These are phyloP conservation scores for Aphidoletes aphidimyza DNA, from an alignment of 2,888 invertebrate species.

Conservation along the genomic window DNA sequence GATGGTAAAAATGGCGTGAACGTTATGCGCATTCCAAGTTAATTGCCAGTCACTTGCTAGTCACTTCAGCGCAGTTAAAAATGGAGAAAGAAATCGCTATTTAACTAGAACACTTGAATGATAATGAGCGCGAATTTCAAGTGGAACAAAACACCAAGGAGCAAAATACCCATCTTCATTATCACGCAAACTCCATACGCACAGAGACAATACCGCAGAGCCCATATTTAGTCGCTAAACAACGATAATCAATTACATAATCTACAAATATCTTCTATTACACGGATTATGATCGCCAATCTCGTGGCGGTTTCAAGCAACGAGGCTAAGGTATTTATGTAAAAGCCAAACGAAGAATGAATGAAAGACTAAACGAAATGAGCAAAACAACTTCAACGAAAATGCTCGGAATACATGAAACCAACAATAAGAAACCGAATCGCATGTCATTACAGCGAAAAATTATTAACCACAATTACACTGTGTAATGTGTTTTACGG, in stretches of 20 bases:
- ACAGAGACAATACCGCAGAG: neutral
- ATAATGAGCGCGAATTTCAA: constrained; percentile 17
- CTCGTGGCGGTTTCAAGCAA: neutral
- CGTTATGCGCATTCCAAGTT: neutral
- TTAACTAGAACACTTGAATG: neutral
- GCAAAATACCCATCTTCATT: neutral
- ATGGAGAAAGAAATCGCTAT: neutral
- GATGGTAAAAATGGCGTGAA: neutral
- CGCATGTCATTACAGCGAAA: constrained; percentile 49
- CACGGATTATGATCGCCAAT: constrained; percentile 48
- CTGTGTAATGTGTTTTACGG: constrained; percentile 52
- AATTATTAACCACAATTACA: constrained; percentile 53
- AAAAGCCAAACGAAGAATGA: neutral
- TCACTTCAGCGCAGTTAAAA: neutral
- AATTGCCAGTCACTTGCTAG: constrained; percentile 18
- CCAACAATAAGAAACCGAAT: constrained; percentile 27
- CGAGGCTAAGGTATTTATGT: neutral
- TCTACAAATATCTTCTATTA: constrained; percentile 52
- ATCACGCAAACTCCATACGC: constrained; percentile 10
- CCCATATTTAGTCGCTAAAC: constrained; percentile 20
- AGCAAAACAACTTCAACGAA: neutral
- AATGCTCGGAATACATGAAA: neutral
- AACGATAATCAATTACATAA: constrained; percentile 54
- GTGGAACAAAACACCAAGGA: neutral
- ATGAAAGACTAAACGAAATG: neutral